These are phyloP conservation scores for Oxyura jamaicensis DNA, from an alignment of 2,113 vertebrate species.

Conservation along the genomic window DNA sequence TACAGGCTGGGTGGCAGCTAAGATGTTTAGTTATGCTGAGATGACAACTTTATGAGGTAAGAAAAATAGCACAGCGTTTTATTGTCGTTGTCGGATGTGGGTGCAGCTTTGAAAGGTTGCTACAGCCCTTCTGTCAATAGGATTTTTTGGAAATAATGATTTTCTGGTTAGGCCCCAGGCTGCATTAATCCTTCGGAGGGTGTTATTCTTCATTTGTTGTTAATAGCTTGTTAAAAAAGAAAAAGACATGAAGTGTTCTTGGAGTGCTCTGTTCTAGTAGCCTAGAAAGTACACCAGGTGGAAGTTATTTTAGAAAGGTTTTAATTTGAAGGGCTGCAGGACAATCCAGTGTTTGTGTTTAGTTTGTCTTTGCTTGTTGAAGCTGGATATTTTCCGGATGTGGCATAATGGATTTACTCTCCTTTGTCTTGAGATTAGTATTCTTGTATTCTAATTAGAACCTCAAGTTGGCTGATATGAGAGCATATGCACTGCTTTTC, in stretches of 20 bases:
- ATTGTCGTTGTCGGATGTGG: conserved; percentile 29
- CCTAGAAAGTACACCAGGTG: not conserved
- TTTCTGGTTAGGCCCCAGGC: not conserved
- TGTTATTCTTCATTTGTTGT: conserved; percentile 14
- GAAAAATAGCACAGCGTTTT: conserved; percentile 33
- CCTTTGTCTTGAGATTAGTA: not conserved
- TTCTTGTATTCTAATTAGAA: not conserved
- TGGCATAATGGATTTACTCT: not conserved
- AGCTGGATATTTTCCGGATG: not conserved
- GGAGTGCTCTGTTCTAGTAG: not conserved
- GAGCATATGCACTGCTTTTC: not conserved
- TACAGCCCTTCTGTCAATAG: conserved; percentile 6
- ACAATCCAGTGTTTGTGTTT: not conserved
- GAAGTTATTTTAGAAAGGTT: conserved; percentile 21
- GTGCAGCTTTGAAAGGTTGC: conserved; percentile 42
- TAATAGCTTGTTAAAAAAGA: not conserved
- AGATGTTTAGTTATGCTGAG: conserved; percentile 26
- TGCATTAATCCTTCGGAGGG: conserved; percentile 19
- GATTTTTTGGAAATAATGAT: conserved; percentile 22
- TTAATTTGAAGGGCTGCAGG: not conserved
- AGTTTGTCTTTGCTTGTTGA: not conserved
- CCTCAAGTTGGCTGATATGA: not conserved
- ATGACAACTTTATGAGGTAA: conserved; percentile 63
- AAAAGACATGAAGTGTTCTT: not conserved
- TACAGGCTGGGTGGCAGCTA: conserved; percentile 34